phyloP scores from a whole-genome alignment of 92 coral and sea anemone species.

The Pocillopora meandrina region DNA sequence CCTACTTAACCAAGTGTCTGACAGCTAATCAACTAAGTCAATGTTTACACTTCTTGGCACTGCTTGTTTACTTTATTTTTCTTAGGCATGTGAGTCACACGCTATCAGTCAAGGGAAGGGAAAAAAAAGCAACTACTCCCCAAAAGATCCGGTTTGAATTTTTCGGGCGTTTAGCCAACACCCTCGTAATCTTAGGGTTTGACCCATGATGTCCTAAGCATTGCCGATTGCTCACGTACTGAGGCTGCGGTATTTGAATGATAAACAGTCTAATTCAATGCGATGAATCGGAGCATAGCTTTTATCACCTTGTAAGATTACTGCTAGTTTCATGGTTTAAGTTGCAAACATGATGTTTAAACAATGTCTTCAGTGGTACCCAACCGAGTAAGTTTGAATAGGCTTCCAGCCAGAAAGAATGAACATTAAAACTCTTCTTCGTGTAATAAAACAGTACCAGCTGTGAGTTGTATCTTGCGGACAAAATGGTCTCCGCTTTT shows the following conservation, averaged over 20 bases:
- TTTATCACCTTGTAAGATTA: neutral
- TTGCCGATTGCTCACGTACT: conserved; percentile 36
- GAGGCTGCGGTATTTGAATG: neutral
- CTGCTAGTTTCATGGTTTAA: neutral
- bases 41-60: conserved; percentile 37
- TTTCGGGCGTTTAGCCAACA: conserved; percentile 32
- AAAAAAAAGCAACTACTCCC: neutral
- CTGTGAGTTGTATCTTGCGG: conserved; percentile 26
- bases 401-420: conserved; percentile 30
- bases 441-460: conserved; percentile 12
- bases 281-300: neutral
- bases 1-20: conserved; percentile 46
- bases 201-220: conserved; percentile 17
- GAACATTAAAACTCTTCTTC: conserved; percentile 13
- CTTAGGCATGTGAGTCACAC: conserved; percentile 23
- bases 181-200: conserved; percentile 19
- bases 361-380: conserved; percentile 20
- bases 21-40: conserved; percentile 36
- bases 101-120: conserved; percentile 21
- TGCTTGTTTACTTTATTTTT: conserved; percentile 46
- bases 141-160: conserved; percentile 12
- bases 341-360: conserved; percentile 19
- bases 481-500: conserved; percentile 4
- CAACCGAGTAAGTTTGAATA: conserved; percentile 18
- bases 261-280: neutral